phyloP scores from a whole-genome alignment of 2,113 vertebrate genomes.

The Anser brachyrhynchus region DNA sequence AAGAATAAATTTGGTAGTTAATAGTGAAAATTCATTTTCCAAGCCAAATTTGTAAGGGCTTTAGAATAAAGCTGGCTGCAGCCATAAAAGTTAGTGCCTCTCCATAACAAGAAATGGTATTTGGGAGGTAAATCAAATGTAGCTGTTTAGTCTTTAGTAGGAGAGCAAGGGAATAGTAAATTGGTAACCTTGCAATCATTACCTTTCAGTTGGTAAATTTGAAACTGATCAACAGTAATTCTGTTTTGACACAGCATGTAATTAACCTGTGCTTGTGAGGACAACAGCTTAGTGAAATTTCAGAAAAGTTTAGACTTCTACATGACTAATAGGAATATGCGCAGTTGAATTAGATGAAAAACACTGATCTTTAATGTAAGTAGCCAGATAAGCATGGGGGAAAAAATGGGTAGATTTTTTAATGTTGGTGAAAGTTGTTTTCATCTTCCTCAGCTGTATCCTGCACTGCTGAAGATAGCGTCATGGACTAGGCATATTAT shows the following conservation, averaged over 20 bases:
- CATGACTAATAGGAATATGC: not conserved
- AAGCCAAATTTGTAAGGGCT: not conserved
- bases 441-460: not conserved
- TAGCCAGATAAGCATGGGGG: not conserved
- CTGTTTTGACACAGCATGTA: not conserved
- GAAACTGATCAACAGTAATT: not conserved
- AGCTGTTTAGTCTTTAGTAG: not conserved
- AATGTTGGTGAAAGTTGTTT: not conserved
- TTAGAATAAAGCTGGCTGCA: not conserved
- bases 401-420: not conserved
- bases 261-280: not conserved
- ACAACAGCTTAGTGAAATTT: constrained; percentile 4
- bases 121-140: not conserved
- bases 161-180: not conserved
- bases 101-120: not conserved
- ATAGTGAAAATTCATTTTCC: not conserved
- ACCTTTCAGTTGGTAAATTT: not conserved
- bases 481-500: not conserved
- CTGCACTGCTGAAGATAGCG: not conserved
- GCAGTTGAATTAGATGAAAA: not conserved
- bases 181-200: too few relatives aligned
- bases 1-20: not conserved
- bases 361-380: not conserved
- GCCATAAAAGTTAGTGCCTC: not conserved
- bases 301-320: not conserved